Conservation (phyloP, 2,113 vertebrate genomes). For the Scolopax mira region DNA sequence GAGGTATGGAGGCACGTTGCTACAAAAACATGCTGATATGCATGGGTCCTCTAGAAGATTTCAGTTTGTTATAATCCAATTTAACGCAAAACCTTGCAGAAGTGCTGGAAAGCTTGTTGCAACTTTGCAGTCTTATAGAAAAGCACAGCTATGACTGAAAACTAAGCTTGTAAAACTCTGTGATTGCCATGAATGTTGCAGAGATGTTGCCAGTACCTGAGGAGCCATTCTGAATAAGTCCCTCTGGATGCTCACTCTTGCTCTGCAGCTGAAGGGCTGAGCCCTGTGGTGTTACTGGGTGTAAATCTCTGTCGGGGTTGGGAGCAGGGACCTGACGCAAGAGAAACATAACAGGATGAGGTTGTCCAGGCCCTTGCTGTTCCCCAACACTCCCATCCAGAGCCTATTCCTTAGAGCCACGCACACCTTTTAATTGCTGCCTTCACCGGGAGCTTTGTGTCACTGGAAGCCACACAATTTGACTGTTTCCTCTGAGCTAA, state of each 20-base stretch:
- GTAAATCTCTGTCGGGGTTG: not conserved
- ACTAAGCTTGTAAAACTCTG: not conserved
- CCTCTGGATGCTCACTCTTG: no score
- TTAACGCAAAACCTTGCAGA: not conserved
- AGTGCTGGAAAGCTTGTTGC: not conserved
- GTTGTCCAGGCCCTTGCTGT: not conserved
- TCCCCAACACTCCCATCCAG: not conserved
- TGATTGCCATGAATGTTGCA: not conserved
- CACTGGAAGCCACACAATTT: not conserved
- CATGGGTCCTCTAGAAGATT: not conserved
- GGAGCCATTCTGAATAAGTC: not conserved
- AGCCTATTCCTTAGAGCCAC: not conserved
- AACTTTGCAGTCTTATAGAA: not conserved
- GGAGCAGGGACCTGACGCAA: not conserved
- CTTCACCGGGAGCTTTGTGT: not conserved
- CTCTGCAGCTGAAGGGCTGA: not conserved
- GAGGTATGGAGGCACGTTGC: not conserved
- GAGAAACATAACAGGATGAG: rapidly evolving
- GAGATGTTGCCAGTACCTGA: not conserved
- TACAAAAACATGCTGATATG: not conserved
- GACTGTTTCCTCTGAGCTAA: not conserved
- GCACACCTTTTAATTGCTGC: not conserved
- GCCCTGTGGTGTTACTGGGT: not conserved
- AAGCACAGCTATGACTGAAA: not conserved
- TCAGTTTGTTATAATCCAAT: not conserved